phyloP scores from a whole-genome alignment of 2,888 invertebrate genomes.

The Dysmachus trigonus region DNA sequence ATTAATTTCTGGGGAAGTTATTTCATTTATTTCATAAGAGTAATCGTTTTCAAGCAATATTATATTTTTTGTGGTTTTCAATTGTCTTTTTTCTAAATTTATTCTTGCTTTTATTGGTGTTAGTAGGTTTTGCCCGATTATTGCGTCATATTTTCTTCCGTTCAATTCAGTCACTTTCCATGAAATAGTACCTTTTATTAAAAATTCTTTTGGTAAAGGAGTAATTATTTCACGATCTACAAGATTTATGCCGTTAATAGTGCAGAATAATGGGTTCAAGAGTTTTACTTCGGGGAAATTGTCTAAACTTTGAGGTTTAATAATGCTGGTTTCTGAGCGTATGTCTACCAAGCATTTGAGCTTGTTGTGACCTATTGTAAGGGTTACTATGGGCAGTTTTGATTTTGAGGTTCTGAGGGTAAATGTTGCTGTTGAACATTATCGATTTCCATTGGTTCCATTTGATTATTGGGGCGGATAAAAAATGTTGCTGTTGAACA shows the following conservation, averaged over 20 bases:
- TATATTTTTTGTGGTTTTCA: background rate
- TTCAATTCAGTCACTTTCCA: no score
- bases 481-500: no score
- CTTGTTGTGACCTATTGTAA: background rate
- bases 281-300: background rate
- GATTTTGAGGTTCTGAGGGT: background rate
- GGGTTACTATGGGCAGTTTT: conserved; percentile 4
- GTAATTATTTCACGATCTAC: no score
- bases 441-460: no score
- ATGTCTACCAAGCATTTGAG: background rate
- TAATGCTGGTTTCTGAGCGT: conserved; percentile 9
- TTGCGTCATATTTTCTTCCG: no score
- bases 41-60: background rate
- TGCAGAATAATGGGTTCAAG: background rate
- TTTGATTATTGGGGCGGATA: no score
- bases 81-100: background rate
- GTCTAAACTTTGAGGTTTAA: background rate
- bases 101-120: conserved; percentile 10
- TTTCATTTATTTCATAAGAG: background rate
- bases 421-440: background rate
- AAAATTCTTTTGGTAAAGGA: no score
- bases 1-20: background rate
- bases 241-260: background rate
- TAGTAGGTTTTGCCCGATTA: no score
- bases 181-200: no score